Percentiles rank a stretch among this genome's conserved stretches.
Evolutionary conservation across 2,888 invertebrate species (phyloP).

Genomic region (Adineta ricciae): DNA sequence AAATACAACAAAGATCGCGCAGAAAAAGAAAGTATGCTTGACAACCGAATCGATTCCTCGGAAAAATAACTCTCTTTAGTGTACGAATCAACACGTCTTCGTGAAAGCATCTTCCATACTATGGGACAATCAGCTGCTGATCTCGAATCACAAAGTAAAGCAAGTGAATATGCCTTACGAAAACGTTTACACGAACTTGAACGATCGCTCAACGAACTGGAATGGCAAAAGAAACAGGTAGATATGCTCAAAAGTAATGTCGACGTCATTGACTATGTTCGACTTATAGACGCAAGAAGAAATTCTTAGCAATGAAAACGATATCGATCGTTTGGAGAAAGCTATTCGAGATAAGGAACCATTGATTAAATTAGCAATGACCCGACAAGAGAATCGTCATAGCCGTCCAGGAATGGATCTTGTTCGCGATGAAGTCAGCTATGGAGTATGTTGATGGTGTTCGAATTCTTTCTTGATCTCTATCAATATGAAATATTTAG

Average conservation of each 20-base stretch:
- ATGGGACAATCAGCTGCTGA: conserved; percentile 71
- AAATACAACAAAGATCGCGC: conserved; percentile 65
- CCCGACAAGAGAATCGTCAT: conserved; percentile 71
- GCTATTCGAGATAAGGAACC: conserved; percentile 54
- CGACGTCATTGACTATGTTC: background rate
- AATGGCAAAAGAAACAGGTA: conserved; percentile 70
- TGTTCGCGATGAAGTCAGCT: conserved; percentile 49
- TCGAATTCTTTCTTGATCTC: background rate
- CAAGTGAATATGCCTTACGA: conserved; percentile 72
- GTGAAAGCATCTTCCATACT: conserved; percentile 67
- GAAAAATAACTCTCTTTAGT: conserved; percentile 43
- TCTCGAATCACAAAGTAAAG: conserved; percentile 68
- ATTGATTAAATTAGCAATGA: conserved; percentile 70
- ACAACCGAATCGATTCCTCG: background rate
- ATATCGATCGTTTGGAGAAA: conserved; percentile 65
- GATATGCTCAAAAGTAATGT: conserved; percentile 33
- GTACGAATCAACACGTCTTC: conserved; percentile 64
- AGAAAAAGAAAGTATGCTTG: conserved; percentile 57
- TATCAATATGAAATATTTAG: background rate
- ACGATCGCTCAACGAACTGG: conserved; percentile 70
- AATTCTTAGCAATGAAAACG: conserved; percentile 67
- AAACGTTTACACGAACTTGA: conserved; percentile 78
- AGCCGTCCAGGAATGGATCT: conserved; percentile 67
- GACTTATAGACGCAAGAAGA: conserved; percentile 55
- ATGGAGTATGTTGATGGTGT: conserved; percentile 42